Percentiles rank a stretch among this genome's conserved stretches.
These are phyloP conservation scores for Apotomis turbidana DNA, from an alignment of 2,888 invertebrate genomes.

Conservation along the genomic window DNA sequence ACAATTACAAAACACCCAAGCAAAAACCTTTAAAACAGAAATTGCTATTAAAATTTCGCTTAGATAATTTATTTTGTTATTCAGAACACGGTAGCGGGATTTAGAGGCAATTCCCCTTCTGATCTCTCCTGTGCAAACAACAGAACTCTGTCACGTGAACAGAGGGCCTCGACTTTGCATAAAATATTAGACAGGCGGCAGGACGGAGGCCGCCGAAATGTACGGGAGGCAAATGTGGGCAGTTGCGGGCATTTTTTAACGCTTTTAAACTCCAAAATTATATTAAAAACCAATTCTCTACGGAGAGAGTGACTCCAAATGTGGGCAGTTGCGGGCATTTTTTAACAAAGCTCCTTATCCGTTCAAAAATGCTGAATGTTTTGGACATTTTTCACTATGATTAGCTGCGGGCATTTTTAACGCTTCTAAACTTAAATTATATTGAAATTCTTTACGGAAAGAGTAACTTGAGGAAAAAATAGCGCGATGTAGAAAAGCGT, in stretches of 20 bases:
- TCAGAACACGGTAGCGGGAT: constrained; percentile 72
- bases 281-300: too few relatives aligned
- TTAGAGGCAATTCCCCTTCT: constrained; percentile 80
- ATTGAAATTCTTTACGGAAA: too few relatives aligned
- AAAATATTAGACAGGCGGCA: constrained; percentile 67
- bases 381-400: too few relatives aligned
- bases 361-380: too few relatives aligned
- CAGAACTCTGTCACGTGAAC: constrained; percentile 68
- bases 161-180: constrained; percentile 74
- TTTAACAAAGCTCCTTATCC: too few relatives aligned
- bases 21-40: constrained; percentile 35
- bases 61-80: constrained; percentile 76
- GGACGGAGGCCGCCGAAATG: constrained; percentile 16
- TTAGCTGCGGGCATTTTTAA: too few relatives aligned
- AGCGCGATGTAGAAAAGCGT: too few relatives aligned
- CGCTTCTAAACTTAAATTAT: too few relatives aligned
- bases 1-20: constrained; percentile 2
- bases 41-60: constrained; percentile 64
- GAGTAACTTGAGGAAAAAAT: too few relatives aligned
- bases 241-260: background rate
- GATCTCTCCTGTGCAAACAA: constrained; percentile 78
- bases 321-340: too few relatives aligned
- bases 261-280: too few relatives aligned
- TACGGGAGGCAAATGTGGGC: constrained; percentile 26
- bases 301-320: too few relatives aligned